phyloP scores from a whole-genome alignment of 2,888 invertebrate species.

The Eilema sororculum region DNA sequence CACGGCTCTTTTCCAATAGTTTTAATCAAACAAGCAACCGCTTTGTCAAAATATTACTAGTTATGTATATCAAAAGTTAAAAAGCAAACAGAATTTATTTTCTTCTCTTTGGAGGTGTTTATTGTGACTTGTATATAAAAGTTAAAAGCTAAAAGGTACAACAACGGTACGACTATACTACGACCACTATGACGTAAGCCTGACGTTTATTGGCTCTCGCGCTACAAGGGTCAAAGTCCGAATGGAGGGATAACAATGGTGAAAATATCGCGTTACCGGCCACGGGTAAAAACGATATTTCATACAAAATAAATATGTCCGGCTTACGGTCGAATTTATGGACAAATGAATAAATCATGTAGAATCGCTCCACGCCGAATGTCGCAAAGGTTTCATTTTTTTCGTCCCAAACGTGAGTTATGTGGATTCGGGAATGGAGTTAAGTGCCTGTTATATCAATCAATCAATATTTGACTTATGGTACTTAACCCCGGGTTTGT shows the following conservation, averaged over 20 bases:
- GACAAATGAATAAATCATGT: slow-evolving; percentile 55
- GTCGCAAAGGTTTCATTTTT: slow-evolving; percentile 31
- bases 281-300: slow-evolving; percentile 60
- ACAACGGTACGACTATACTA: neutral
- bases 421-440: neutral
- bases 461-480: neutral
- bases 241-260: slow-evolving; percentile 64
- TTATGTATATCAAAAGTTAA: no score
- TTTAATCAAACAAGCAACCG: no score
- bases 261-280: slow-evolving; percentile 64
- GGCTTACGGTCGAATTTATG: slow-evolving; percentile 56
- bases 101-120: no score
- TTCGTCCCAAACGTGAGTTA: slow-evolving; percentile 11
- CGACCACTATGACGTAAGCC: neutral
- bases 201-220: neutral
- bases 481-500: neutral
- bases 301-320: slow-evolving; percentile 61
- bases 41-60: no score
- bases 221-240: slow-evolving; percentile 59
- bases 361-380: slow-evolving; percentile 35
- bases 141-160: no score
- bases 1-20: no score
- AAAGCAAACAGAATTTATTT: no score
- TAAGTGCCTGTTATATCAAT: neutral
- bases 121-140: no score